Base-by-base conservation (phyloP, 2,797 vertebrate genomes). In the Antrozous pallidus region DNA sequence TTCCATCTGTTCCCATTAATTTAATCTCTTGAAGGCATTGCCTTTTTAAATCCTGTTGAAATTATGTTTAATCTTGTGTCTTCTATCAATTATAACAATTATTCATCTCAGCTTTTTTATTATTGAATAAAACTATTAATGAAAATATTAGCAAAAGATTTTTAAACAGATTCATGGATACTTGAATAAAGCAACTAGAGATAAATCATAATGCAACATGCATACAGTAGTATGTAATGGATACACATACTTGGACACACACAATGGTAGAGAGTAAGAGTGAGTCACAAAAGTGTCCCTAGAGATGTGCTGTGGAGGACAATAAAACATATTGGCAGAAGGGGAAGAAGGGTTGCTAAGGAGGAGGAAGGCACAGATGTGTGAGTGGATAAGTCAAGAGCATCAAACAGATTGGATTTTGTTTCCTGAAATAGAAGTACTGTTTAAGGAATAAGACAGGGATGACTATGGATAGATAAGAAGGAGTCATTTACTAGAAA, bases 301-400 rank as follows among this genome's bases (percentile, higher is more conserved):
- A 3, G 51, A 86, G 36, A 56, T 77, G 36, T 5, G 5, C 86
- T 87, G 77, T 33, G n/a, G 63, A 51, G 58, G 38, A 90, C 71
- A 49, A 90, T 84, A 83, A 94, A 95, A 69, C 38, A 65, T 47
- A 49, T 82, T 93, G 65, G 49, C 16, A 90, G 58, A 69, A 77
- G 65, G 10, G 58, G 61, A 47, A 79, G 26, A 83, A 86, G 28
- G 69, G 40, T 56, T 86, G 7, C 92, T 89, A 17, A 18, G 33
- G 67, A 69, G 12, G 63, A 61, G 63, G 58, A 92, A 94, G 51
- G 13, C 38, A 20, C 36, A 78, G 79, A 81, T 94, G n/a, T 69
- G 36, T 70, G 51, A 77, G 14, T 31, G 90, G 22, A 49, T 61
- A 70, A 69, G 45, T 82, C 75, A 86, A 83, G 47, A 79, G 45